A percentile compares a stretch with the other conserved stretches of the same genome.
These are phyloP conservation scores for Sylvia atricapilla DNA, from an alignment of 2,113 vertebrate species.

Conservation along the genomic window DNA sequence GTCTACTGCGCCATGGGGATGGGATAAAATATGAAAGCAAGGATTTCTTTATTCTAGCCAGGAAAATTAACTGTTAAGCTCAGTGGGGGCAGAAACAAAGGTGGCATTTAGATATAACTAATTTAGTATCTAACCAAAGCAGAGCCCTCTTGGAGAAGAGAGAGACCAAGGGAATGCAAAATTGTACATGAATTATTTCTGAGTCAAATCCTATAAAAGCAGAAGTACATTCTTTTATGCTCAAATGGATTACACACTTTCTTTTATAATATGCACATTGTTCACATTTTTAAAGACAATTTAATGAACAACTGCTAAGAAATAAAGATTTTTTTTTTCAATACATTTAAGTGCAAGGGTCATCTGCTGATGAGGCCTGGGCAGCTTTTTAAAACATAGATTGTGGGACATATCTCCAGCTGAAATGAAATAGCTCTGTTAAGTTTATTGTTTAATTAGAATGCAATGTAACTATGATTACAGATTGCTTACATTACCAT, in stretches of 20 bases:
- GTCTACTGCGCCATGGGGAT: constrained; percentile 39
- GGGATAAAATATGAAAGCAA: constrained; percentile 50
- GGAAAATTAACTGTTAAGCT: constrained; percentile 62
- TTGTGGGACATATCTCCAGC: neutral
- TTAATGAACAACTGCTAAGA: constrained; percentile 9
- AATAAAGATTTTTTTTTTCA: neutral
- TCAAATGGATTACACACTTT: constrained; percentile 12
- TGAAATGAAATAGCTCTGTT: neutral
- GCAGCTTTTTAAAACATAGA: neutral
- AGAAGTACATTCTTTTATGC: constrained; percentile 37
- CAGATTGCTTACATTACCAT: constrained; percentile 17
- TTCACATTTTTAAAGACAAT: constrained; percentile 22
- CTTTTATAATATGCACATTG: neutral
- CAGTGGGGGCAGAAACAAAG: constrained; percentile 40
- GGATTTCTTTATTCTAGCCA: constrained; percentile 33
- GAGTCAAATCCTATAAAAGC: constrained; percentile 31
- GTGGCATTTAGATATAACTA: constrained; percentile 59
- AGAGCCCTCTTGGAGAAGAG: constrained; percentile 19
- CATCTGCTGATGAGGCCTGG: neutral
- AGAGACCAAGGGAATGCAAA: constrained; percentile 47
- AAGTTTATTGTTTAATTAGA: constrained; percentile 16
- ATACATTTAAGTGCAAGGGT: neutral
- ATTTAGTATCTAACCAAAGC: constrained; percentile 51
- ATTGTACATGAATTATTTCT: constrained; percentile 58
- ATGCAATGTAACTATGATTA: constrained; percentile 6